phyloP scores from a whole-genome alignment of 2,113 vertebrate species.

The Crocuta crocuta region DNA sequence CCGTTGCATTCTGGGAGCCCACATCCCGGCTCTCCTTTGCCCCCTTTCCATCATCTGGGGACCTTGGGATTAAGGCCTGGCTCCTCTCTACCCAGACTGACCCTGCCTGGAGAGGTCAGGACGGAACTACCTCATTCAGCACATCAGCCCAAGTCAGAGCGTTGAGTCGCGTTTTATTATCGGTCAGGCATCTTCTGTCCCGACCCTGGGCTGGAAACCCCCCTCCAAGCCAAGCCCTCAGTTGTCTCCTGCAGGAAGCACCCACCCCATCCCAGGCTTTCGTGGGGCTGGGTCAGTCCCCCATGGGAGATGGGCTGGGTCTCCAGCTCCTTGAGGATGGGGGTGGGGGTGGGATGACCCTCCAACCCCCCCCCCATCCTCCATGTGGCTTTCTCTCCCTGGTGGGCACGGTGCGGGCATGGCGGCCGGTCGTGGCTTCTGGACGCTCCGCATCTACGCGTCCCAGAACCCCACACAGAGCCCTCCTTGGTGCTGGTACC shows the following conservation, averaged over 20 bases:
- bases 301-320: not conserved
- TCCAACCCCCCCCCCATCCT: too few relatives aligned
- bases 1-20: constrained; percentile 9
- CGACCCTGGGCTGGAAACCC: not conserved
- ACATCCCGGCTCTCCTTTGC: not conserved
- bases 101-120: constrained; percentile 49
- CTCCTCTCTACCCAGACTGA: constrained; percentile 11
- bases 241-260: not conserved
- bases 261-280: not conserved
- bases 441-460: not conserved
- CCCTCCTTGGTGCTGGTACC: not conserved
- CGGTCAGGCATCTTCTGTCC: not conserved
- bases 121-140: constrained; percentile 79
- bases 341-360: too few relatives aligned
- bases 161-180: not conserved
- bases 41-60: not conserved
- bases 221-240: not conserved
- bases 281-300: not conserved
- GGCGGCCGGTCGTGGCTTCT: accelerated
- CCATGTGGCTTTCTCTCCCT: not conserved
- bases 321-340: not conserved
- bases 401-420: not conserved
- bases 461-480: not conserved
- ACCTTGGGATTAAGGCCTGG: not conserved
- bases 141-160: not conserved